Conservation (phyloP, 2,113 vertebrate species). For the Vireo altiloquus region DNA sequence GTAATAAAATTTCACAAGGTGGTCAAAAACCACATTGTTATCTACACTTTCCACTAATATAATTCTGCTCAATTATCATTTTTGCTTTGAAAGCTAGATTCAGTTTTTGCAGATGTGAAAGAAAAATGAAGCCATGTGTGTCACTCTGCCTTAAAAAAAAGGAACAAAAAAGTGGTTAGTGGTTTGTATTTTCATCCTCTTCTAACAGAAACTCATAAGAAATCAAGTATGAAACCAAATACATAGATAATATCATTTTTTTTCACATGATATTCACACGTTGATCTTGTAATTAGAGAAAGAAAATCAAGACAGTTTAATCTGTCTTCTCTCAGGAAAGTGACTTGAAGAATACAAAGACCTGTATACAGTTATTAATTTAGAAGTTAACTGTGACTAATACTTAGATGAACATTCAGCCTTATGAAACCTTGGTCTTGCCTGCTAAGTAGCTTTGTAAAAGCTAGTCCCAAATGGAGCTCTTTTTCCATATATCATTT, state of each 20-base stretch:
- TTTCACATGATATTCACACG: background rate
- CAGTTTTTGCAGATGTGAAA: constrained; percentile 35
- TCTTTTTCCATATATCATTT: background rate
- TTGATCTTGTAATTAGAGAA: background rate
- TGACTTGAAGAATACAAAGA: background rate
- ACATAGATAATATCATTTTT: background rate
- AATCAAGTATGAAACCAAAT: constrained; percentile 9
- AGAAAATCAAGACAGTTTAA: background rate
- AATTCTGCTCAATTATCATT: constrained; percentile 52
- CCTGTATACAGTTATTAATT: background rate
- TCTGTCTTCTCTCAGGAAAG: background rate
- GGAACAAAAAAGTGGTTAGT: constrained; percentile 1
- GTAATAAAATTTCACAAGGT: constrained; percentile 65
- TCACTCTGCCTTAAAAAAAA: background rate
- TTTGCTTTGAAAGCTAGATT: constrained; percentile 49
- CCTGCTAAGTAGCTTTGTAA: background rate
- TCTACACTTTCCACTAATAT: constrained; percentile 58
- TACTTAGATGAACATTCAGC: background rate
- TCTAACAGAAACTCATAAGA: constrained; percentile 58
- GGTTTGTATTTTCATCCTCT: constrained; percentile 56
- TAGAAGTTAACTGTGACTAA: background rate
- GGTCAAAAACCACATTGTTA: constrained; percentile 74
- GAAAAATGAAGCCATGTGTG: constrained; percentile 4
- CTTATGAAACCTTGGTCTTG: background rate
- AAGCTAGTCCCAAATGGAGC: background rate